phyloP scores from a whole-genome alignment of 2,113 vertebrate genomes.

The Prunella fulvescens region DNA sequence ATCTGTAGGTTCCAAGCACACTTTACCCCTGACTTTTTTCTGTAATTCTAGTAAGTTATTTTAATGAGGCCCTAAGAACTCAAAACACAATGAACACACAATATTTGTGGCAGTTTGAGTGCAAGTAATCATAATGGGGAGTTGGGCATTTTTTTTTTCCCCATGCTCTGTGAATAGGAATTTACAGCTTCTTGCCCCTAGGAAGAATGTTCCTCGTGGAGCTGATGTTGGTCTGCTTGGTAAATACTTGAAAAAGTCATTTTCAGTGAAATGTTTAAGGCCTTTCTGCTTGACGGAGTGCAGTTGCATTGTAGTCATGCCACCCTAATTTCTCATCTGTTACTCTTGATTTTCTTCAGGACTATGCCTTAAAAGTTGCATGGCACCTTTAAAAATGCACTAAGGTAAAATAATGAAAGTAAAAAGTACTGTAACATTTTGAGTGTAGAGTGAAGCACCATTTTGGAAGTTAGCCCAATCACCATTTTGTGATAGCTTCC shows the following conservation, averaged over 20 bases:
- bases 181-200: background rate
- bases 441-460: background rate
- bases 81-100: accelerated
- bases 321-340: background rate
- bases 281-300: background rate
- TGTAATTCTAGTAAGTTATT: background rate
- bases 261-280: background rate
- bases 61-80: background rate
- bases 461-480: background rate
- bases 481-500: background rate
- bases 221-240: background rate
- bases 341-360: background rate
- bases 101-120: background rate
- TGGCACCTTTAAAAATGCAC: background rate
- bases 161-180: background rate
- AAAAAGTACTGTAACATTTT: background rate
- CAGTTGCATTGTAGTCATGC: background rate
- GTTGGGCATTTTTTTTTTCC: accelerated
- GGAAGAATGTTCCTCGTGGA: background rate
- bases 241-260: background rate
- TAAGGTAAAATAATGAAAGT: background rate
- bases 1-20: background rate
- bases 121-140: background rate
- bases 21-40: background rate
- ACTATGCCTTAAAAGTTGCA: background rate